Base-by-base conservation (phyloP, 1,140 invertebrate genomes). In the Cherax destructor region DNA sequence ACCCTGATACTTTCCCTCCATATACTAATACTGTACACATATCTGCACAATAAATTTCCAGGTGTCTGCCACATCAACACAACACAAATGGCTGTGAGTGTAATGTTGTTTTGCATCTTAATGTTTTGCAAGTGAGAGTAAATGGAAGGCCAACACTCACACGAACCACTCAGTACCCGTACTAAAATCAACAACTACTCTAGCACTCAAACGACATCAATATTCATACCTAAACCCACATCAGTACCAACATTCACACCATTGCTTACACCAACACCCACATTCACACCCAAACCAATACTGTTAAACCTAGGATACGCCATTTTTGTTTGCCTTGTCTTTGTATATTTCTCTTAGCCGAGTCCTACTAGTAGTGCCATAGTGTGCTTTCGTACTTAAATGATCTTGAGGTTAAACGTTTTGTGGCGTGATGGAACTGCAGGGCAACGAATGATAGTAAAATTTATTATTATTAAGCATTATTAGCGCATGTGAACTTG, bases 21-120 rank as follows among this genome's bases (percentile, higher is more conserved):
- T 74, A 74, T 74, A 74, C 69, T 21, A 21, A 74, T 74, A 74
- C 61, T 74, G 24, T 74, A 74, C 21, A 74, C 21, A 30, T 74
- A 30, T 30, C n/a, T 74, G 30, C 30, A 30, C 9, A 21, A 65
- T 65, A 65, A 18, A 21, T 56, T 56, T 18, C 21, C 61, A 18
- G 30, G 21, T 65, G 61, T 65, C 18, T 18, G 13, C 61, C 61
- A 65, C 18, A 18, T 65, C 61, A 65, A 65, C 61, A 18, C 61
- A 65, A 18, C 21, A 65, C 13, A 56, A 56, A 10, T 16, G 11
- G 61, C 21, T 65, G 56, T 59, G 11, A 65, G 21, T 3, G 61
- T 65, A 65, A 18, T 5, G 13, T 65, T 56, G 9, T 56, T 13
- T 9, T 56, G 9, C 13, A 56, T 10, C 52, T 7, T 56, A 56